Evolutionary conservation across 2,888 invertebrate species (phyloP), one percentile per base, ranked within the genome.

Genomic region (Malthinus seriepunctatus): DNA sequence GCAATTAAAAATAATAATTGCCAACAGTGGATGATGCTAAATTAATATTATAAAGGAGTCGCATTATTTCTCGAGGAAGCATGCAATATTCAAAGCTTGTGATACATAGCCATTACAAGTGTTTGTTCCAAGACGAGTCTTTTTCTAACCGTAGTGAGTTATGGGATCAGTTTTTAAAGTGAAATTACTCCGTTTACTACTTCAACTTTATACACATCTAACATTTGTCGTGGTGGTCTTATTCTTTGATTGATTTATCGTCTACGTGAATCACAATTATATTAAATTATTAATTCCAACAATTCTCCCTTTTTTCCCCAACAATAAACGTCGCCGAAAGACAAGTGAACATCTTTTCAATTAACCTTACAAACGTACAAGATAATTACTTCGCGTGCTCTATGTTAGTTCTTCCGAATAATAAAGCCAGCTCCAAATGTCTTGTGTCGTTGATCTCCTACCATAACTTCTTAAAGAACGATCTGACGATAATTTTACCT

Each of bases 91-190:
- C 51, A 47, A 50, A 23, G 9, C 60, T 56, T 57, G 63, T 56
- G 60, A 63, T 60, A 63, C 60, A 63, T 48, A 38, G 60, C 60
- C 51, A 54, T 63, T 63, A 63, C 63, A 63, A 60, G 63, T 63
- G 63, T 63, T 63, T 60, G 60, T 57, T 48, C 45, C 48, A 32
- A 46, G 60, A 60, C 62, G 55, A 44, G 60, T 56, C 62, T 63
- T 63, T 63, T 63, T 63, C 62, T 60, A 48, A 45, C 46, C 37
- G 23, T 23, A 57, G 63, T 63, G 60, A 63, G 54, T 63, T 63
- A 63, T 63, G 60, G 60, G 60, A 63, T 63, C 60, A 53, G 56
- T 57, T 59, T 59, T 56, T 62, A 59, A 62, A 58, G 56, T 60
- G 51, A 60, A 63, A 60, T 63, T 53, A 56, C 57, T 57, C 38